Evolutionary conservation across 2,797 vertebrate species (phyloP).

Genomic region (Varecia variegata): DNA sequence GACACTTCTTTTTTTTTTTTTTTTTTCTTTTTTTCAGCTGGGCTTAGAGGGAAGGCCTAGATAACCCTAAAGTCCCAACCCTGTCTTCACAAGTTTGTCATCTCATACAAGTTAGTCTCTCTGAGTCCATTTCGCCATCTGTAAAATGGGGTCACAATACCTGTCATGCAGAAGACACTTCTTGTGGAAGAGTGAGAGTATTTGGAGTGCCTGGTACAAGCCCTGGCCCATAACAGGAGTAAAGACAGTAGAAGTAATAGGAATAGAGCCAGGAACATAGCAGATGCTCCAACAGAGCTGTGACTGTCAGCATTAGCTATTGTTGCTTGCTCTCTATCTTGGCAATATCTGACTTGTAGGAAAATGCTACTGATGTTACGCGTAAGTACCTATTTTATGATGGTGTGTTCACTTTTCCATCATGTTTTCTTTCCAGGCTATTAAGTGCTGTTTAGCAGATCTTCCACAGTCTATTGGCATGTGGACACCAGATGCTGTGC

Average conservation of each 20-base stretch:
- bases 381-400: not conserved
- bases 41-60: not conserved
- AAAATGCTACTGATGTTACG: not conserved
- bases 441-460: constrained; percentile 92
- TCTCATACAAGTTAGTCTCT: not conserved
- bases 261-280: not conserved
- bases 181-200: not conserved
- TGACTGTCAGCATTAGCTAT: not conserved
- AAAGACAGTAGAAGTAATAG: not conserved
- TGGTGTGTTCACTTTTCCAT: not conserved
- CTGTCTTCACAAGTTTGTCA: not conserved
- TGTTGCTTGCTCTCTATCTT: not conserved
- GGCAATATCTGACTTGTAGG: not conserved
- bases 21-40: not conserved
- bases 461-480: constrained; percentile 86
- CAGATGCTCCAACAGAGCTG: not conserved
- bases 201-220: not conserved
- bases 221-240: not conserved
- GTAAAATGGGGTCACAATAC: not conserved
- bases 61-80: not conserved
- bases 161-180: not conserved
- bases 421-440: constrained; percentile 84
- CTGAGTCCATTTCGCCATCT: not conserved
- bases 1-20: not conserved
- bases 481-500: constrained; percentile 92